phyloP scores from a whole-genome alignment of 2,888 invertebrate genomes.

The Azorinus chamasolen region DNA sequence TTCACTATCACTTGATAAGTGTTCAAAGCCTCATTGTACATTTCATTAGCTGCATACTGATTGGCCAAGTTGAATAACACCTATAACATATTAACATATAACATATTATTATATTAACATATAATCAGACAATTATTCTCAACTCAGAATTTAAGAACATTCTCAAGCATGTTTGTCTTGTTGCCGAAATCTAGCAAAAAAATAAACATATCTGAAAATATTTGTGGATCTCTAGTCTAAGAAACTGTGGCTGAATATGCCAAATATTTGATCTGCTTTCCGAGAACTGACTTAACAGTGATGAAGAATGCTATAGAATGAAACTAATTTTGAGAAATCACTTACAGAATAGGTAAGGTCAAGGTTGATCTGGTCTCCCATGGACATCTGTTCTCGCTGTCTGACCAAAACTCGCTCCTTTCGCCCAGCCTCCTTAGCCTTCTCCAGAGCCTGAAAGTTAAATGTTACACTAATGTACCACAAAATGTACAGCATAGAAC shows the following conservation, averaged over 20 bases:
- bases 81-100: conserved; percentile 88
- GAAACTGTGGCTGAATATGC: no score
- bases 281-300: no score
- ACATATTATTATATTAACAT: neutral
- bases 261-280: no score
- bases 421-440: conserved; percentile 98
- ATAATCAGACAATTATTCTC: no score
- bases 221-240: no score
- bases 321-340: no score
- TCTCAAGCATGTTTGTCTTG: no score
- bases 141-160: no score
- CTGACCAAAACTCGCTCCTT: conserved; percentile 96
- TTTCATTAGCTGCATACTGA: conserved; percentile 97
- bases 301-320: no score
- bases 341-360: conserved; percentile 97
- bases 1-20: conserved; percentile 96
- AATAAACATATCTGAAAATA: no score
- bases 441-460: conserved; percentile 90
- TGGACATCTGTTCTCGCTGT: conserved; percentile 94
- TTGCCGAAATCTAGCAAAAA: no score
- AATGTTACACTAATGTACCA: neutral
- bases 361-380: conserved; percentile 96
- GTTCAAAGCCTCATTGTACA: conserved; percentile 98
- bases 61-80: conserved; percentile 98
- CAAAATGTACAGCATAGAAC: neutral